A percentile compares a stretch with the other conserved stretches of the same genome.
Conservation (phyloP, 2,797 vertebrate genomes). For the Clarias fuscus region DNA sequence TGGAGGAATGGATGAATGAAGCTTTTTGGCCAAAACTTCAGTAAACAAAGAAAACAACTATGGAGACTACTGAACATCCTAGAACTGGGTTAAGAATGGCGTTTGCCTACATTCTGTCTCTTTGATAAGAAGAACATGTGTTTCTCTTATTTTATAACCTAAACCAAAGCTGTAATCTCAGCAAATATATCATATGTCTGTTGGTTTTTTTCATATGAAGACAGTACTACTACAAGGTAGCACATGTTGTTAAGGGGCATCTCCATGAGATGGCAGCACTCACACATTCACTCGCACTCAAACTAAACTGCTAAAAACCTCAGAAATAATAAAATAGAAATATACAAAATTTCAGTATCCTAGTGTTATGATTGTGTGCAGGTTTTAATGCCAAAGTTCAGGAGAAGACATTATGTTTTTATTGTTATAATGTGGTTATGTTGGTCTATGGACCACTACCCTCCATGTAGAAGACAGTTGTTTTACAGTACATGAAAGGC, state of each 20-base stretch:
- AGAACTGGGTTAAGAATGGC: not conserved
- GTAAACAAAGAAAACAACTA: too few relatives aligned
- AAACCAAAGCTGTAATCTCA: not conserved
- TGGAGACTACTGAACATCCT: too few relatives aligned
- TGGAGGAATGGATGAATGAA: not conserved
- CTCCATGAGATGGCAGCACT: conserved; percentile 45
- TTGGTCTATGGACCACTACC: not conserved
- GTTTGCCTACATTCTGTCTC: not conserved
- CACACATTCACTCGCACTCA: not conserved
- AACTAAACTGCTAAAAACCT: not conserved
- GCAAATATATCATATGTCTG: not conserved
- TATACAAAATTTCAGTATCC: not conserved
- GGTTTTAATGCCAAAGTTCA: not conserved
- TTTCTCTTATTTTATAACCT: not conserved
- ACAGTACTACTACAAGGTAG: not conserved
- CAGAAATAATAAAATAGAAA: not conserved
- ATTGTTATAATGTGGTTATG: not conserved
- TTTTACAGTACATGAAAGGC: not conserved
- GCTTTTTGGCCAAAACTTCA: not conserved
- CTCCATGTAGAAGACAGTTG: not conserved
- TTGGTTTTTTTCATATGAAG: not conserved
- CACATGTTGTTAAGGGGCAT: conserved; percentile 2
- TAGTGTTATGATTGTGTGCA: not conserved
- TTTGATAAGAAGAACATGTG: not conserved
- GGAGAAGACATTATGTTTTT: too few relatives aligned